A percentile compares a stretch with the other conserved stretches of the same genome.
Evolutionary conservation across 2,797 vertebrate species (phyloP).

Genomic region (Amblyraja radiata): DNA sequence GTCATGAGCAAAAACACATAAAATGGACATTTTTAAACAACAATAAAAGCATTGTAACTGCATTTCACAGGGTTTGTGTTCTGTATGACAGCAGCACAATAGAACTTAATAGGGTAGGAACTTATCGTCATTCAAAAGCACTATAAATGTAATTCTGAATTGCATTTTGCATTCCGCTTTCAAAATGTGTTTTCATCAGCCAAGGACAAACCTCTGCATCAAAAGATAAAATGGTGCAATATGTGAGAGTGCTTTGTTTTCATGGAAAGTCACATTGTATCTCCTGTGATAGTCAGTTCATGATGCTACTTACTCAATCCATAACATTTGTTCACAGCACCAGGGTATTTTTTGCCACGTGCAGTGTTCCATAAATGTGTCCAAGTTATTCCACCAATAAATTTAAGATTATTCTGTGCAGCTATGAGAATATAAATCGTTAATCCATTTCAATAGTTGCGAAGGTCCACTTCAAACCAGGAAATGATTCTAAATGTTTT

Average conservation of each 20-base stretch:
- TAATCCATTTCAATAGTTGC: neutral
- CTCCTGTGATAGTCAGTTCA: neutral
- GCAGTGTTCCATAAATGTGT: neutral
- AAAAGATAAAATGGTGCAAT: neutral
- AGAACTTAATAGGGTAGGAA: neutral
- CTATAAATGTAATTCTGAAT: too few relatives aligned
- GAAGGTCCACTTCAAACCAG: neutral
- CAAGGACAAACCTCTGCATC: too few relatives aligned
- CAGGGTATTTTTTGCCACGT: neutral
- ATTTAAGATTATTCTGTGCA: neutral
- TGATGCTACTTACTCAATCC: neutral
- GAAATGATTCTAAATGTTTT: neutral
- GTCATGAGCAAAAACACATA: neutral
- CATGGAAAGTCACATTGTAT: neutral
- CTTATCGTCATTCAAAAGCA: too few relatives aligned
- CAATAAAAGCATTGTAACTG: neutral
- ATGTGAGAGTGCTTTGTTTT: neutral
- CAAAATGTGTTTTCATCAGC: too few relatives aligned
- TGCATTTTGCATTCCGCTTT: too few relatives aligned
- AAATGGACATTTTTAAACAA: neutral
- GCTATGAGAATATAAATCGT: neutral
- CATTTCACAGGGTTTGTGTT: neutral
- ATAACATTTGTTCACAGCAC: neutral
- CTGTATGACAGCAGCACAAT: neutral
- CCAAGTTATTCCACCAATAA: neutral